Conservation (phyloP, 2,888 invertebrate genomes). For the Chloromyia formosa region DNA sequence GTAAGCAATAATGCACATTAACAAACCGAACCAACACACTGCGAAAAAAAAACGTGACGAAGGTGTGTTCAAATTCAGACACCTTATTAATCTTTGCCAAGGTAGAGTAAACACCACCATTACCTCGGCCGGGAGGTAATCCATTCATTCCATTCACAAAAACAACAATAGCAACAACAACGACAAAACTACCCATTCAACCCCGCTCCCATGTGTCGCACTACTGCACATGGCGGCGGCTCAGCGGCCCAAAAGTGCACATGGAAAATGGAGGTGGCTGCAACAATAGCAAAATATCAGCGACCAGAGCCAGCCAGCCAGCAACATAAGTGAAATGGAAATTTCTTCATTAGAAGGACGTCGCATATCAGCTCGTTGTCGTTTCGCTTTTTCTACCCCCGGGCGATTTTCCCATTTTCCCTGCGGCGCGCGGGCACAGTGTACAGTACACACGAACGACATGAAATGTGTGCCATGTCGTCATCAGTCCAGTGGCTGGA, state of each 20-base stretch:
- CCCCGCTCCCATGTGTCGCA: not conserved
- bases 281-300: no score
- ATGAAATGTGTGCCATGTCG: not conserved
- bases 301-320: no score
- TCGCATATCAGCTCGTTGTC: not conserved
- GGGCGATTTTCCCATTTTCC: not conserved
- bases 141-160: no score
- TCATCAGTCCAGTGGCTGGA: not conserved
- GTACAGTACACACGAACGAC: not conserved
- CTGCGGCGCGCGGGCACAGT: not conserved
- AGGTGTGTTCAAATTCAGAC: conserved; percentile 18
- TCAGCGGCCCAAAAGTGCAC: conserved; percentile 5
- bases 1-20: conserved; percentile 1
- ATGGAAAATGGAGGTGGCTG: conserved; percentile 35
- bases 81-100: conserved; percentile 14
- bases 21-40: no score
- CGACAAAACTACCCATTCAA: not conserved
- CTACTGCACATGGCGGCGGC: not conserved
- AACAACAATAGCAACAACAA: no score
- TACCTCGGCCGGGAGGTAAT: no score
- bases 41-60: conserved; percentile 13
- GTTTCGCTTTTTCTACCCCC: not conserved
- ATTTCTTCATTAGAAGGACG: conserved; percentile 25
- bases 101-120: not conserved
- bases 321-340: conserved; percentile 21